A percentile compares a stretch with the other conserved stretches of the same genome.
Evolutionary conservation across 2,888 invertebrate species (phyloP).

Genomic region (Euspilapteryx auroguttella): DNA sequence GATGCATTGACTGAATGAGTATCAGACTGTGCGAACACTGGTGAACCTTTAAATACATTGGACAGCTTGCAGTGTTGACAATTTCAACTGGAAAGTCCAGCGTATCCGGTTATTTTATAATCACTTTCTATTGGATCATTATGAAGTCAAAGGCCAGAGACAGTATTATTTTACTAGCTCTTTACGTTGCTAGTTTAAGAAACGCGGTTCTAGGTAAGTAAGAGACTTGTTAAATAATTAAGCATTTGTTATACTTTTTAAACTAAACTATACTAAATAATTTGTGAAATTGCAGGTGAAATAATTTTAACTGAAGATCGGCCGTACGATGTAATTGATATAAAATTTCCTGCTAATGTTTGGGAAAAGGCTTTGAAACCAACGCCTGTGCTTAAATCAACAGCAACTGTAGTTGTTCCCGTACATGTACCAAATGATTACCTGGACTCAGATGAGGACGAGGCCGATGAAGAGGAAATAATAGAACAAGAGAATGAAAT

Average conservation of each 20-base stretch:
- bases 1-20: constrained; percentile 30
- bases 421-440: constrained; percentile 34
- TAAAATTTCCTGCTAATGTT: constrained; percentile 27
- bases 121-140: constrained; percentile 1
- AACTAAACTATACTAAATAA: too few relatives aligned
- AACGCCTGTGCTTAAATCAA: constrained; percentile 37
- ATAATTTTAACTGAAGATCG: constrained; percentile 17
- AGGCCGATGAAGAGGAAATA: constrained; percentile 15
- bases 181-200: too few relatives aligned
- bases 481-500: constrained; percentile 7
- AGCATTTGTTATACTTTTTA: too few relatives aligned
- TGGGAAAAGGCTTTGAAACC: constrained; percentile 37
- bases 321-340: constrained; percentile 28
- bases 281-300: constrained; percentile 18
- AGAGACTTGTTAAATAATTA: too few relatives aligned
- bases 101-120: constrained; percentile 12
- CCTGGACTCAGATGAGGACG: constrained; percentile 15
- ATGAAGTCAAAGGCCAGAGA: background rate
- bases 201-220: too few relatives aligned
- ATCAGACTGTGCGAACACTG: constrained; percentile 13
- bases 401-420: constrained; percentile 36
- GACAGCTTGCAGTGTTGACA: constrained; percentile 28
- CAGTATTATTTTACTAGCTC: background rate
- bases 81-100: constrained; percentile 28
- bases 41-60: constrained; percentile 36